Evolutionary conservation across 2,888 invertebrate genomes (phyloP), one percentile per base, ranked within the genome.

Genomic region (Habrosyne pyritoides): DNA sequence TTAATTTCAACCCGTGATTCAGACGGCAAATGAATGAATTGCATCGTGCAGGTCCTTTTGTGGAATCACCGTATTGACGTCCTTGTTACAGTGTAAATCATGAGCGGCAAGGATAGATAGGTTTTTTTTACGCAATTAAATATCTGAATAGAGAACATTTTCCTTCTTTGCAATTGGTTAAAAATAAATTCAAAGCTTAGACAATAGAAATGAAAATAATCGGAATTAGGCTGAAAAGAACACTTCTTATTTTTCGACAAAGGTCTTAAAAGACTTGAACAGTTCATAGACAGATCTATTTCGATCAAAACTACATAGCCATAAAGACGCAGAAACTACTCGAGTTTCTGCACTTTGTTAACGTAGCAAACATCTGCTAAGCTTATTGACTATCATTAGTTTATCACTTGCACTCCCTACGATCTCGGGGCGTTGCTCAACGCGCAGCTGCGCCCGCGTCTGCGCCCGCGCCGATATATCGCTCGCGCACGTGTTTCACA

Each of bases 371-470:
- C 26, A 14, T 49, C 22, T 42, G 42, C 10, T 12, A 30, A 30
- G 26, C 10, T 50, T 5, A 50, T 18, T 18, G 26, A 50, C 10
- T 14, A 24, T 22, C 24, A 48, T 50, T 28, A 50, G 18, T 18
- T 28, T 28, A 50, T 50, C 50, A 18, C 28, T 49, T 49, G 14
- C 10, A 50, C 28, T 42, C 42, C 42, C 42, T 14, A 21, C 18
- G 28, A 47, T 24, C 14, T 10, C 52, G 53, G 49, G 53, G 42
- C 53, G 28, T 73, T 73, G 66, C 69, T 46, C 55, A 66, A 69
- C 54, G 56, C 60, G 66, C 77, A 78, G 78, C 78, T 79, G 79
- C 69, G 67, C 66, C 22, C 2, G 57, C 58, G 63, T 55, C 53
- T 79, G 79, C 69, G 67, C 66, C 22, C 2, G 57, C 57, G 63